A percentile compares a stretch with the other conserved stretches of the same genome.
Conservation (phyloP, 64 coral and sea anemone species). For the Anthopleura sola region DNA sequence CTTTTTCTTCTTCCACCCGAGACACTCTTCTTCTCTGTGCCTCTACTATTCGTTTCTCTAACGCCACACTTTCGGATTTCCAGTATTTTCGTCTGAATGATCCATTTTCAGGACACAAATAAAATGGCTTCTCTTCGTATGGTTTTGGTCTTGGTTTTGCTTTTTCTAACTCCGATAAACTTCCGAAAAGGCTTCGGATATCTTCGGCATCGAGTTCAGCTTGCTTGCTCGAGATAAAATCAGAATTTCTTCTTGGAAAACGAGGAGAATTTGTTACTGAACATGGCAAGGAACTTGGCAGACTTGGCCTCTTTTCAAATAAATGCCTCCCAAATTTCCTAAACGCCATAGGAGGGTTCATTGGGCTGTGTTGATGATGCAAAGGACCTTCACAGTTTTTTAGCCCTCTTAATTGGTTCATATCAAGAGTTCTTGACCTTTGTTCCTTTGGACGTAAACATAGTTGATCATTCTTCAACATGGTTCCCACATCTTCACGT, state of each 20-base stretch:
- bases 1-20: not conserved
- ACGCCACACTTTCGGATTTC: not conserved
- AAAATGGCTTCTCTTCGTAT: slow-evolving; percentile 20
- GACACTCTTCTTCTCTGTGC: not conserved
- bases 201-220: not conserved
- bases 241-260: not conserved
- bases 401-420: not conserved
- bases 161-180: not conserved
- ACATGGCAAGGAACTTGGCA: not conserved
- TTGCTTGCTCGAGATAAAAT: not conserved
- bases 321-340: not conserved
- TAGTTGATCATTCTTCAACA: not conserved
- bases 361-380: not conserved
- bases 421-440: not conserved
- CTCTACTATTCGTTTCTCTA: not conserved
- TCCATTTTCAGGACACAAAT: slow-evolving; percentile 11
- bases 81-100: slow-evolving; percentile 10
- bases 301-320: not conserved
- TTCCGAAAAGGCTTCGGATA: not conserved
- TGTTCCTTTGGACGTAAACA: not conserved
- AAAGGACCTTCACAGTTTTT: not conserved
- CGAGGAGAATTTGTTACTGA: not conserved
- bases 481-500: not conserved
- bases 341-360: not conserved
- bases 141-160: not conserved